Evolutionary conservation across 2,113 vertebrate species (phyloP).

Genomic region (Oncorhynchus nerka): DNA sequence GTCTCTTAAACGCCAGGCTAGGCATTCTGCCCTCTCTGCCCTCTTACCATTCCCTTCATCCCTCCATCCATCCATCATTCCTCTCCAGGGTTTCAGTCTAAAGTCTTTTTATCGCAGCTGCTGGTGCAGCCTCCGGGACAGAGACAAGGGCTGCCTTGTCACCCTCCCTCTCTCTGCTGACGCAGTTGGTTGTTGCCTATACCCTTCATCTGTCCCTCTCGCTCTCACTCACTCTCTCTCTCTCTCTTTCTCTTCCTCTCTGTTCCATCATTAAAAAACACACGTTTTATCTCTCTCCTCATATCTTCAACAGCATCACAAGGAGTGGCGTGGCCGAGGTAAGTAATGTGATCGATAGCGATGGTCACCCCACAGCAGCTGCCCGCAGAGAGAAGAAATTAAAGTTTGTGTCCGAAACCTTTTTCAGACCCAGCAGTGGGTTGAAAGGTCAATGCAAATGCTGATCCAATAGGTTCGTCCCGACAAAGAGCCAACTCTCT

Average conservation of each 20-base stretch:
- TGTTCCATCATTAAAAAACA: constrained; percentile 66
- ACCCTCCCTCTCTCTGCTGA: constrained; percentile 63
- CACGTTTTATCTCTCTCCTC: constrained; percentile 52
- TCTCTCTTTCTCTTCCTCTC: constrained; percentile 26
- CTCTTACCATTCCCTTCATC: constrained; percentile 39
- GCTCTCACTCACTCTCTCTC: neutral
- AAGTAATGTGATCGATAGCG: constrained; percentile 72
- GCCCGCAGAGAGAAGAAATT: constrained; percentile 55
- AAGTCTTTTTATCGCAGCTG: constrained; percentile 73
- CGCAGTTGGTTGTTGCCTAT: constrained; percentile 65
- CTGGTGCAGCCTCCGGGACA: constrained; percentile 71
- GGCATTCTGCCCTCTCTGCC: constrained; percentile 41
- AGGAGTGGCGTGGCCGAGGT: constrained; percentile 49
- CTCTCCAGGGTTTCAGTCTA: constrained; percentile 33
- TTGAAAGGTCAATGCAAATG: constrained; percentile 56
- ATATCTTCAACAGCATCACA: constrained; percentile 76
- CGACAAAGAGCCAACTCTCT: constrained; percentile 31
- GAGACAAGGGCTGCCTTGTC: constrained; percentile 77
- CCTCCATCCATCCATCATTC: constrained; percentile 44
- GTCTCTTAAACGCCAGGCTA: constrained; percentile 60
- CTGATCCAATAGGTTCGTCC: constrained; percentile 56
- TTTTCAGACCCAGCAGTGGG: constrained; percentile 60
- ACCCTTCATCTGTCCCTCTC: constrained; percentile 54
- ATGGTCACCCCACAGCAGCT: constrained; percentile 36
- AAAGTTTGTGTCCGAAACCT: constrained; percentile 62